Evolutionary conservation across 2,113 vertebrate genomes (phyloP).

Genomic region (Myrmecophaga tridactyla): DNA sequence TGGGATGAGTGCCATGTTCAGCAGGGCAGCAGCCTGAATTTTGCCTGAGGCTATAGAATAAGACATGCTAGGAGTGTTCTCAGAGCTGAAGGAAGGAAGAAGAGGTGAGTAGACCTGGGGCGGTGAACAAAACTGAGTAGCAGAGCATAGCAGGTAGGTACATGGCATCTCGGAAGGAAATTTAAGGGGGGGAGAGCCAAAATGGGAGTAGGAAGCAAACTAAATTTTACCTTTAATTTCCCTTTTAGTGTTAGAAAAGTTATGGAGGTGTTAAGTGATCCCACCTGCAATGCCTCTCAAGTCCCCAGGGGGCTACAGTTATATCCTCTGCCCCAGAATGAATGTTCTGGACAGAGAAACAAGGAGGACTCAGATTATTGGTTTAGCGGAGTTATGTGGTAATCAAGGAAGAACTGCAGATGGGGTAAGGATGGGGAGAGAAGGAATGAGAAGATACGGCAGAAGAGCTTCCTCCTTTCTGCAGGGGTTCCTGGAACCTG

Average conservation of each 20-base stretch:
- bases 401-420: neutral
- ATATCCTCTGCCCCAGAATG: neutral
- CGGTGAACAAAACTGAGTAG: accelerated
- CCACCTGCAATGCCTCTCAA: neutral
- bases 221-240: neutral
- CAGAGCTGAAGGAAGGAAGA: neutral
- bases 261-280: neutral
- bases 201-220: neutral
- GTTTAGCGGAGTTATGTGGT: neutral
- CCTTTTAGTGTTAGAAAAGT: neutral
- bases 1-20: neutral
- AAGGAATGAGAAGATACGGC: neutral
- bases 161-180: neutral
- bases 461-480: neutral
- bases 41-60: neutral
- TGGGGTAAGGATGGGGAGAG: neutral
- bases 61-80: neutral
- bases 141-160: neutral
- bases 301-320: neutral
- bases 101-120: neutral
- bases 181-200: neutral
- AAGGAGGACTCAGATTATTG: no score
- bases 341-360: neutral
- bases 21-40: neutral
- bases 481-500: neutral